Percentiles rank a stretch among this genome's conserved stretches.
phyloP scores from a whole-genome alignment of 2,888 invertebrate species.

The Philhelius pedissequus region DNA sequence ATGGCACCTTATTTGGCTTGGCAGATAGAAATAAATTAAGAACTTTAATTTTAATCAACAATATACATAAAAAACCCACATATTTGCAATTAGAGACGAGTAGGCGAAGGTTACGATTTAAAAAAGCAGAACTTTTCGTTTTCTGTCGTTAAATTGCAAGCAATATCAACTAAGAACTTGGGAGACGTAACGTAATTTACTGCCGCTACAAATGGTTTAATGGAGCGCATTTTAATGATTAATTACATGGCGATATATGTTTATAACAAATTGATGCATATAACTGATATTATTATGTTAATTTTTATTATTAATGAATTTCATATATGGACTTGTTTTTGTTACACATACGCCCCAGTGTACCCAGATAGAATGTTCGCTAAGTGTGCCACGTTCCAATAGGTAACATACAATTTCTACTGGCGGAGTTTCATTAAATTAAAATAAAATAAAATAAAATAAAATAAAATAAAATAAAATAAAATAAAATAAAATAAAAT shows the following conservation, averaged over 20 bases:
- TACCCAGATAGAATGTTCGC: too few species aligned
- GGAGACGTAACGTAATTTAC: not conserved
- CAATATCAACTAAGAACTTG: not conserved
- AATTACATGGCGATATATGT: constrained; percentile 30
- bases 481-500: too few species aligned
- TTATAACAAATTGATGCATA: not conserved
- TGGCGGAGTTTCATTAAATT: too few species aligned
- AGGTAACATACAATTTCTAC: too few species aligned
- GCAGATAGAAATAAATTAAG: not conserved
- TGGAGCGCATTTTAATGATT: constrained; percentile 36
- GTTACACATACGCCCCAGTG: constrained; percentile 31
- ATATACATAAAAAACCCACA: constrained; percentile 17
- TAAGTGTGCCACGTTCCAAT: too few species aligned
- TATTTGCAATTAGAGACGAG: constrained; percentile 29
- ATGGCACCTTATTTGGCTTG: constrained; percentile 9
- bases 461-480: too few species aligned
- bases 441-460: too few species aligned
- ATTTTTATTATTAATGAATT: not conserved
- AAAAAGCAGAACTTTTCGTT: constrained; percentile 14
- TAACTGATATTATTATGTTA: not conserved
- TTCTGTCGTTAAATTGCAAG: not conserved
- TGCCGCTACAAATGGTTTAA: constrained; percentile 19
- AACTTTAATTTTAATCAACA: not conserved
- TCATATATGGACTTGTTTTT: not conserved
- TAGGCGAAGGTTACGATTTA: constrained; percentile 34